Base-by-base conservation (phyloP, 2,888 invertebrate genomes). In the Oegoconia quadripuncta region DNA sequence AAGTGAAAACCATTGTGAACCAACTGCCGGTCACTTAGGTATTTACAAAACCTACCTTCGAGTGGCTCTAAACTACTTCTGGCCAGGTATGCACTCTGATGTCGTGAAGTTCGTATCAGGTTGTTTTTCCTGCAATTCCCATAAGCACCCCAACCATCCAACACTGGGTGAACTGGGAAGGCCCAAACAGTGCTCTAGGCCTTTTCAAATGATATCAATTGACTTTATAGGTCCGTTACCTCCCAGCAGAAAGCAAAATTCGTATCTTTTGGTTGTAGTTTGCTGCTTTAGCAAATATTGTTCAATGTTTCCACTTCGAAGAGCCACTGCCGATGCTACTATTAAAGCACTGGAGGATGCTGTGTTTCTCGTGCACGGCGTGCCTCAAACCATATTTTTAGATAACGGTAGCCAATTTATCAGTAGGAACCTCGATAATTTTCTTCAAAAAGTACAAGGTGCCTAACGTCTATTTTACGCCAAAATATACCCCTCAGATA, bases 221-320 rank as follows among this genome's bases (percentile, higher is more conserved):
- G 57, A 60, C 33, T 13, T 60, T 0, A 35, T 58, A 1, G 57
- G 61, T 11, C 50, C 54, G 3, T 9, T 60, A 2, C 56, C 58
- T 0, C 3, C 2, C 1, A 20, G 39, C 0, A 11, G 48, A 5
- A 49, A 48, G 27, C 46, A 41, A 7, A 43, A 51, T 26, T 20
- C 2, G 2, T 49, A 41, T 22, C 30, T 52, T 0, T 33, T 56
- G 0, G 56, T 53, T 1, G 20, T 52, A 1, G 44, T 41, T 1
- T 53, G 53, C 26, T 52, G 49, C 18, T 56, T 54, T 26, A 43
- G 44, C 1, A 50, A 56, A 40, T 59, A 43, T 22, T 53, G 46
- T 11, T n/a, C 45, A 0, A 5, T 49, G 0, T 54, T 55, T 29
- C 52, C 55, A 0, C 18, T 55, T 0, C 22, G 37, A 7, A 14